Evolutionary conservation across 2,797 vertebrate genomes (phyloP), one percentile per base, ranked within the genome.

Genomic region (Amblyraja radiata): DNA sequence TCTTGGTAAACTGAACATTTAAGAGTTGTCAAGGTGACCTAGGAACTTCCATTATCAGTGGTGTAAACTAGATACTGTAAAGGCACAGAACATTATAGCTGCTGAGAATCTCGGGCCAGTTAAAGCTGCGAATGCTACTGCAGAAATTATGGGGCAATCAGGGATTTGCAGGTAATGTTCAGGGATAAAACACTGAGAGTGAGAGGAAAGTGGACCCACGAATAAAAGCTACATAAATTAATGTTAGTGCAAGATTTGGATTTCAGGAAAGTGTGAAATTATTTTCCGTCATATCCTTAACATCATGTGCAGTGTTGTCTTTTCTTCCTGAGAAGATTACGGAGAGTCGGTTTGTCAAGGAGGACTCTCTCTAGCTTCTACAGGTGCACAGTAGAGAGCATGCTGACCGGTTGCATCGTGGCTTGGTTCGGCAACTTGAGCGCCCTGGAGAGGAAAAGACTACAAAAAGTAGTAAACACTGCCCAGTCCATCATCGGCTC

Each of bases 11-110:
- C 39, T 28, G 90, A 92, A 92, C 68, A 54, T 54, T 73, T 54
- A 76, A 92, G 90, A 39, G 90, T 58, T 74, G 90, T 74, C 90
- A 92, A 92, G 90, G 90, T 92, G 90, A 92, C 90, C 25, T 11
- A 92, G 71, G 2, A 88, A 76, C 39, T 92, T 92, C 68, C 90
- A 76, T 58, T 76, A 76, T 54, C 61, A 92, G 11, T 76, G 13
- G 25, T 76, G 71, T 25, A 92, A 92, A 88, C 68, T 32, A 68
- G n/a, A 65, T 88, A 54, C 46, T 54, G 46, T 54, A 68, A 88
- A 88, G 84, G 16, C n/a, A 63, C 68, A 63, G 63, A 63, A 88
- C n/a, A 73, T 54, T 54, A 54, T 74, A 74, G 46, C 90, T 28
- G 71, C 90, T 92, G 39, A 92, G 39, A 58, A n/a, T 74, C 25